A percentile compares a stretch with the other conserved stretches of the same genome.
Conservation (phyloP, 2,797 vertebrate species). For the Lateolabrax maculatus region DNA sequence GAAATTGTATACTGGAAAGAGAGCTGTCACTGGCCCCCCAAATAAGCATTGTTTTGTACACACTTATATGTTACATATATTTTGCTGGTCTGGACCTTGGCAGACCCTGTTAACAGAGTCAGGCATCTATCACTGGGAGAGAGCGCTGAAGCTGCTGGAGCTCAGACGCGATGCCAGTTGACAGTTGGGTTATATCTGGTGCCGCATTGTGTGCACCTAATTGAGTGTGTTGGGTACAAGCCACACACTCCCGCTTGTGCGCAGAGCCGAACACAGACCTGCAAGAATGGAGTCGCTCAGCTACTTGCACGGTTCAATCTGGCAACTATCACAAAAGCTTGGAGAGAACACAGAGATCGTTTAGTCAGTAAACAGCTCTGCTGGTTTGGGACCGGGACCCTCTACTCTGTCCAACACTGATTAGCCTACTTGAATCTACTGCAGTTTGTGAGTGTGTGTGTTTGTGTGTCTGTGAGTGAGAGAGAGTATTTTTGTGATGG, state of each 20-base stretch:
- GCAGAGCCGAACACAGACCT: constrained; percentile 9
- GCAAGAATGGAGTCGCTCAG: background rate
- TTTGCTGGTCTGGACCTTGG: constrained; percentile 17
- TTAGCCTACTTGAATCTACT: constrained; percentile 13
- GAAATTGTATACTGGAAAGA: background rate
- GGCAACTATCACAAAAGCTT: constrained; percentile 14
- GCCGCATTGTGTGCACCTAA: constrained; percentile 42
- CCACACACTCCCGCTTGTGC: background rate
- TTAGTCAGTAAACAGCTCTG: constrained; percentile 27
- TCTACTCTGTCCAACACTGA: constrained; percentile 9
- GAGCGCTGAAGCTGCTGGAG: constrained; percentile 13
- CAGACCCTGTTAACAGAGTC: constrained; percentile 40
- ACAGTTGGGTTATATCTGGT: constrained; percentile 63
- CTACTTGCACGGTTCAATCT: background rate
- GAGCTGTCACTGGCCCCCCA: background rate
- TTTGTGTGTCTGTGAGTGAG: background rate
- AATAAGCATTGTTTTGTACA: background rate
- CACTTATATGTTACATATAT: too few species aligned
- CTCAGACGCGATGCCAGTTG: constrained; percentile 53
- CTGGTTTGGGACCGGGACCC: background rate
- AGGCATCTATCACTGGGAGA: constrained; percentile 29
- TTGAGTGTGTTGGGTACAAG: constrained; percentile 31
- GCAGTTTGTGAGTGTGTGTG: background rate
- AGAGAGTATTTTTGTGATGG: too few species aligned
- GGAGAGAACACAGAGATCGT: constrained; percentile 11